Conservation (phyloP, 2,113 vertebrate genomes). For the Panurus biarmicus region DNA sequence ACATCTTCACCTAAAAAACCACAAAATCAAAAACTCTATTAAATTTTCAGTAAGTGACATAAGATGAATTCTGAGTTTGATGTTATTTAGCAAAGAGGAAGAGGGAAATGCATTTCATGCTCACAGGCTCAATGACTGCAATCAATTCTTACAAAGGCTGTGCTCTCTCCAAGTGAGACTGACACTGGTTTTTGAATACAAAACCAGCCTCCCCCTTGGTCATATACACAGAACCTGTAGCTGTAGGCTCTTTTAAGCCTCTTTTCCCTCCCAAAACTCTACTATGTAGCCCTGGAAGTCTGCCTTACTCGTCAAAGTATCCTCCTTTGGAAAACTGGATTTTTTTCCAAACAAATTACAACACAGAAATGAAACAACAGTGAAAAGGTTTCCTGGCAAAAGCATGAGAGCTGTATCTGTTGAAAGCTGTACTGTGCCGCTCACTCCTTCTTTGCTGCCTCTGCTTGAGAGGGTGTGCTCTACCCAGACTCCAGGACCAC, state of each 20-base stretch:
- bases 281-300: neutral
- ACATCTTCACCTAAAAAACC: slow-evolving; percentile 78
- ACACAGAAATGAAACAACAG: neutral
- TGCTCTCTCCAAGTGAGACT: neutral
- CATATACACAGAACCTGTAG: neutral
- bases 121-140: neutral
- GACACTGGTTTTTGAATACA: neutral
- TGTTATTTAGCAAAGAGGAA: neutral
- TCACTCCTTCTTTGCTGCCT: neutral
- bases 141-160: neutral
- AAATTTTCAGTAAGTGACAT: neutral
- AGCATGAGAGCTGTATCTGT: neutral
- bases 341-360: neutral
- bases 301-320: neutral
- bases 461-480: neutral
- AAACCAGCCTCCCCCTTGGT: neutral
- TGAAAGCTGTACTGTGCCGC: neutral
- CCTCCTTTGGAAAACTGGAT: neutral
- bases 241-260: neutral
- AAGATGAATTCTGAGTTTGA: neutral
- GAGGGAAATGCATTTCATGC: neutral
- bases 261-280: neutral
- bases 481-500: neutral
- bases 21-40: neutral
- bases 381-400: neutral